Conservation (phyloP, 1,140 invertebrate species). For the Rhynchophorus ferrugineus region DNA sequence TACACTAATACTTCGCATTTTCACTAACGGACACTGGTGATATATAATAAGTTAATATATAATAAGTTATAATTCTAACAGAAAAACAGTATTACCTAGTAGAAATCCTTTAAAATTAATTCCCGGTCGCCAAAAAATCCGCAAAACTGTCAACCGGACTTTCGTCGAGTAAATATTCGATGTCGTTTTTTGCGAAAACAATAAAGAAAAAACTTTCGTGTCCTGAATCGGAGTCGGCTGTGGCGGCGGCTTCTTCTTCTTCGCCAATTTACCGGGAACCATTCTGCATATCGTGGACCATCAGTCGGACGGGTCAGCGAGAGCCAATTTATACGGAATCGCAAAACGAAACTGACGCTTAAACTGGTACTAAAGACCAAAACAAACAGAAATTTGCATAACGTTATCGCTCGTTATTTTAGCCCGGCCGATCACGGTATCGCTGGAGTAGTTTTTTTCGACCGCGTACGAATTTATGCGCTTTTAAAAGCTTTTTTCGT, state of each 20-base stretch:
- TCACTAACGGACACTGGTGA: no score
- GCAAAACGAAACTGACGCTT: constrained; percentile 14
- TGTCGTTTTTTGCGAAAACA: no score
- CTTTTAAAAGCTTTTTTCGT: background rate
- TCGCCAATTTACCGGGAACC: background rate
- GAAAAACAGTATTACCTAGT: no score
- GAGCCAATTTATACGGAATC: constrained; percentile 1
- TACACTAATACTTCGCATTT: no score
- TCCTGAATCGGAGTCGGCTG: no score
- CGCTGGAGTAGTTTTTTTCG: background rate
- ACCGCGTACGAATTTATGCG: background rate
- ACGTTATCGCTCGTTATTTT: constrained; percentile 17
- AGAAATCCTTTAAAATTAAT: no score
- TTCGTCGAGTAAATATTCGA: no score
- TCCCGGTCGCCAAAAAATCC: no score
- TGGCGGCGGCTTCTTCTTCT: background rate
- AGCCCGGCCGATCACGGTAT: constrained; percentile 3
- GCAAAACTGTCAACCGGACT: no score
- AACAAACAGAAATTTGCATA: constrained; percentile 27
- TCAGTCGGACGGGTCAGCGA: background rate
- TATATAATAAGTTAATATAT: no score
- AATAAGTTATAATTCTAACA: no score
- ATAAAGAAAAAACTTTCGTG: no score
- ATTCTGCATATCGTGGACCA: background rate
- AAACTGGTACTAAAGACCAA: constrained; percentile 22